Evolutionary conservation across 2,113 vertebrate species (phyloP).

Genomic region (Gracilinanus agilis): DNA sequence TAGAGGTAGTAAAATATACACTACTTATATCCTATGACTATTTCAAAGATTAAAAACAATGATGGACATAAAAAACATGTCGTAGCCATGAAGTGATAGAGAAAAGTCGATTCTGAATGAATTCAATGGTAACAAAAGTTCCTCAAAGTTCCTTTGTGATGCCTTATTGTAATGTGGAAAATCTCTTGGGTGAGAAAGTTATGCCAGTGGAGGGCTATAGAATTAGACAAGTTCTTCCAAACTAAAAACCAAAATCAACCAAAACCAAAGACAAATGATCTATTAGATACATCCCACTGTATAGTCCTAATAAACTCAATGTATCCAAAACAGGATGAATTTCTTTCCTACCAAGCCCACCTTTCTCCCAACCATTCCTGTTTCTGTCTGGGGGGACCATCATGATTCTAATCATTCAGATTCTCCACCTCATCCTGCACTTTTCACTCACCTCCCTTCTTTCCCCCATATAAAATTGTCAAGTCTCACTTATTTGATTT

Average conservation of each 20-base stretch:
- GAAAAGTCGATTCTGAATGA: not conserved
- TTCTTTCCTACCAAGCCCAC: not conserved
- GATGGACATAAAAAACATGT: not conserved
- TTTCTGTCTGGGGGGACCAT: not conserved
- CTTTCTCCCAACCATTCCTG: not conserved
- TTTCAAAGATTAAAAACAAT: not conserved
- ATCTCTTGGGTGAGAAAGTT: not conserved
- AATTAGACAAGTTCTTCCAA: not conserved
- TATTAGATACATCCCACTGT: not conserved
- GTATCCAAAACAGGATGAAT: not conserved
- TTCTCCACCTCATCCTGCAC: not conserved
- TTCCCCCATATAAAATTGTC: not conserved
- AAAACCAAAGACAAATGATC: not conserved
- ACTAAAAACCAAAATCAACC: not conserved
- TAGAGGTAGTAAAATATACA: not conserved
- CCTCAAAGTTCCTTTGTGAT: not conserved
- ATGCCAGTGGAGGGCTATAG: not conserved
- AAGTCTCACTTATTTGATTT: not conserved
- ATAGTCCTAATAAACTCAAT: not conserved
- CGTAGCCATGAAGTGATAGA: not conserved
- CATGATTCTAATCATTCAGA: not conserved
- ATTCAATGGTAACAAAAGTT: not conserved
- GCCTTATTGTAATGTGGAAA: not conserved
- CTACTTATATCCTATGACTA: not conserved
- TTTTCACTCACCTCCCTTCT: not conserved